A percentile compares a stretch with the other conserved stretches of the same genome.
phyloP scores from a whole-genome alignment of 2,888 invertebrate species.

The Eupithecia abbreviata region DNA sequence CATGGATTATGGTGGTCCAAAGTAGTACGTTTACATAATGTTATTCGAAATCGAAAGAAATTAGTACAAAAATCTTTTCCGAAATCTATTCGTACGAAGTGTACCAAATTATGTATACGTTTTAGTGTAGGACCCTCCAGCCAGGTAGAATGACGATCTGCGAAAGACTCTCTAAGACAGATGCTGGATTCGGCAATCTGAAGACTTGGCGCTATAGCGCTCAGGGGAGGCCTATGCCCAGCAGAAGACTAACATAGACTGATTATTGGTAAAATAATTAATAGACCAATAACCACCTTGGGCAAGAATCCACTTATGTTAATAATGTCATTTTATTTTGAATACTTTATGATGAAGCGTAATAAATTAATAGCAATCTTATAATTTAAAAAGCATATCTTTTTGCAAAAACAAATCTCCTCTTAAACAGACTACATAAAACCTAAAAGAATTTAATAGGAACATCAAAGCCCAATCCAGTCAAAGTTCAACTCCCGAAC shows the following conservation, averaged over 20 bases:
- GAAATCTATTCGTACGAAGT: not conserved
- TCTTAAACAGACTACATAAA: not conserved
- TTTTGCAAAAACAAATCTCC: not conserved
- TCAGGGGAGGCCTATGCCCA: too few species aligned
- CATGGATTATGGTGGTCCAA: not conserved
- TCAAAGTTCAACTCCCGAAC: conserved; percentile 4
- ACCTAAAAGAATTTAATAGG: not conserved
- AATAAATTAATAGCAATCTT: not conserved
- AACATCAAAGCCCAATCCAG: conserved; percentile 14
- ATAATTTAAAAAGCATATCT: not conserved
- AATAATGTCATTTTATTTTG: not conserved
- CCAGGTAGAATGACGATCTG: too few species aligned
- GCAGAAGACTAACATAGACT: too few species aligned
- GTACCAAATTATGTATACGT: too few species aligned
- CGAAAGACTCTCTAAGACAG: too few species aligned
- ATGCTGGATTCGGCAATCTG: too few species aligned
- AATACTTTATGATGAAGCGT: not conserved
- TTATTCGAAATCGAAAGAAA: not conserved
- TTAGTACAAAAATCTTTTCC: not conserved
- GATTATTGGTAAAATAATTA: not conserved
- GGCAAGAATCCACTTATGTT: not conserved
- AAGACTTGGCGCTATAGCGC: too few species aligned
- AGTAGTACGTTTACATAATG: not conserved
- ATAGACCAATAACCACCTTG: not conserved
- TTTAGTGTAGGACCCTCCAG: too few species aligned